Conservation (phyloP, 2,888 invertebrate genomes). For the Oxytorus armatus region DNA sequence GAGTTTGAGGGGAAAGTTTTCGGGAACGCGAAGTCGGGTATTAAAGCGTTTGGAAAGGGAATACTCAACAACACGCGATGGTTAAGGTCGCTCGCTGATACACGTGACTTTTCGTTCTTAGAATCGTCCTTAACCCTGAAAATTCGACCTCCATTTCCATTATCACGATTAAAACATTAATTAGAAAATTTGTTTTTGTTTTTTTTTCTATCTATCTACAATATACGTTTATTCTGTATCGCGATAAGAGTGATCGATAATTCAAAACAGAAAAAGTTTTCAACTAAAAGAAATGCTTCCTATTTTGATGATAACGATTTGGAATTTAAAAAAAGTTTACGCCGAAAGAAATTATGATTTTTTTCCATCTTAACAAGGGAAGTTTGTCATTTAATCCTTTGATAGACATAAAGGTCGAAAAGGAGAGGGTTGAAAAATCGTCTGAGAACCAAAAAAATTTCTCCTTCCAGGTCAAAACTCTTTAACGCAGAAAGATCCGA, state of each 20-base stretch:
- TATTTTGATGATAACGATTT: too few species aligned
- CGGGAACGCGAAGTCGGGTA: background rate
- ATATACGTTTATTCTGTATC: background rate
- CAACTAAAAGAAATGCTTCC: too few species aligned
- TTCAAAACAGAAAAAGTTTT: too few species aligned
- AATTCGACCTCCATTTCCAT: slow-evolving; percentile 22
- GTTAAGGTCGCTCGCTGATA: slow-evolving; percentile 54
- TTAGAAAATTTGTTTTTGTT: background rate
- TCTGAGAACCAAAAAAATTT: background rate
- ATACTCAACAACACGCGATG: slow-evolving; percentile 71
- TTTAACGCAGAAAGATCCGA: slow-evolving; percentile 85
- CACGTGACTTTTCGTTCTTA: slow-evolving; percentile 34
- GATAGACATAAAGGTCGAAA: too few species aligned
- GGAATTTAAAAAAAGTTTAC: too few species aligned
- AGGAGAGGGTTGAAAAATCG: background rate
- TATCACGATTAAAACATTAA: background rate
- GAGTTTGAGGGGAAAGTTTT: slow-evolving; percentile 67
- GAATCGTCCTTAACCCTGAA: slow-evolving; percentile 27
- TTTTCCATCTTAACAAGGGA: too few species aligned
- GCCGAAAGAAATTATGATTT: too few species aligned
- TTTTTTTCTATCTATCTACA: too few species aligned
- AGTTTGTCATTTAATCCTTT: too few species aligned
- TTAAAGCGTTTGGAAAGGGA: too few species aligned
- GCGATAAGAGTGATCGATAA: background rate
- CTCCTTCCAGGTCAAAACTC: slow-evolving; percentile 75